Base-by-base conservation (phyloP, 2,888 invertebrate species). In the Hypercompe scribonia region DNA sequence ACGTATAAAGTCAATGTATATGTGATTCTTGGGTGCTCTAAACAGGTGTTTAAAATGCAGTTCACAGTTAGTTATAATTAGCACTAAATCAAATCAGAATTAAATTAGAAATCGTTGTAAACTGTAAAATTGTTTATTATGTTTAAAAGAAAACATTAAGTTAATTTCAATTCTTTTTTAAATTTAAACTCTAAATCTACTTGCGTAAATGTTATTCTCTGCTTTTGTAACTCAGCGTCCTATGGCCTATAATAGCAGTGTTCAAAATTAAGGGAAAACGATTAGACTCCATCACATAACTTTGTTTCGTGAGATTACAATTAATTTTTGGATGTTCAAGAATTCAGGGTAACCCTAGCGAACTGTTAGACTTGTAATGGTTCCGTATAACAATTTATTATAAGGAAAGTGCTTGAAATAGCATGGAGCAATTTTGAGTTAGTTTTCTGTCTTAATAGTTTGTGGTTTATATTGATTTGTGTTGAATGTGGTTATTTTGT, bases 311-410 rank as follows among this genome's bases (percentile, higher is more conserved):
- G n/a, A n/a, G n/a, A n/a, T n/a, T n/a, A n/a, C n/a, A n/a, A n/a
- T n/a, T n/a, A 36, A 36, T 11, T 8, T 36, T 36, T 36, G 36
- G 5, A 24, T 50, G 46, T 5, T 50, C 7, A 50, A 28, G 3
- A 3, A 7, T 34, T 24, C n/a, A n/a, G 46, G 46, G 71, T 33
- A 46, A 72, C 75, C 74, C 70, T 74, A 66, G 10, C 50, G 68
- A 72, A 72, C 72, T 58, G 72, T 34, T 65, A 63, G 65, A 50
- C 66, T 74, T 72, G 69, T 74, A 75, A 74, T 74, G 75, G 83
- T 82, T 81, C 77, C 78, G 77, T 75, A 82, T 76, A 71, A 33
- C 58, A 71, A 84, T 82, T 78, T 84, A 81, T 81, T 73, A 71
- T 63, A 31, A 61, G 65, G 70, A 75, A 73, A 72, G 78, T 73